Evolutionary conservation across 1,140 invertebrate genomes (phyloP).

Genomic region (Dendrolimus kikuchii): DNA sequence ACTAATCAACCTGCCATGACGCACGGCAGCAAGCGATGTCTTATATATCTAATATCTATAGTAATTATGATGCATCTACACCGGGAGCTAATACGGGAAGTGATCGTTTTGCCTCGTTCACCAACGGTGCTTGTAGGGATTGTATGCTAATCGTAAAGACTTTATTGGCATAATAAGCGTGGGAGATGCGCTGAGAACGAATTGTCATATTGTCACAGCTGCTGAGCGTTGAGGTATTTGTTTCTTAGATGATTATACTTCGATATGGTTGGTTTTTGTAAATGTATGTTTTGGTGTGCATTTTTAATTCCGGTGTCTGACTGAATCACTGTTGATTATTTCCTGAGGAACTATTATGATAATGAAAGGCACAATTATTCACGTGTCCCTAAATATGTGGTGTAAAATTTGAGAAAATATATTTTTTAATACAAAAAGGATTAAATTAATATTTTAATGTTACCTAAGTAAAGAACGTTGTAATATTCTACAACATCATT

Average conservation of each 20-base stretch:
- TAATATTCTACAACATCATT: too few relatives aligned
- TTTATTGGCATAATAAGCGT: slow-evolving; percentile 44
- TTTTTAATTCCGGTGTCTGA: neutral
- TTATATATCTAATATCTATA: neutral
- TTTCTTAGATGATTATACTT: slow-evolving; percentile 4
- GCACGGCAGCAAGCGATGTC: neutral
- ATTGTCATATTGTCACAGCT: slow-evolving; percentile 5
- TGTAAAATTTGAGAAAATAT: too few relatives aligned
- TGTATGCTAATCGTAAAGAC: slow-evolving; percentile 53
- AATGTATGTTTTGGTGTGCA: slow-evolving; percentile 1
- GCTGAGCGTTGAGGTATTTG: slow-evolving; percentile 9
- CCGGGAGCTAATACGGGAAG: slow-evolving; percentile 28
- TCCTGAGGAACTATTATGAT: too few relatives aligned
- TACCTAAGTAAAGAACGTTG: too few relatives aligned
- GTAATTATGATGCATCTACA: neutral
- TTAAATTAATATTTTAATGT: too few relatives aligned
- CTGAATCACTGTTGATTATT: neutral
- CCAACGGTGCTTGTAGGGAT: slow-evolving; percentile 32
- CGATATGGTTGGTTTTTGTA: too few relatives aligned
- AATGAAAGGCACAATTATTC: too few relatives aligned
- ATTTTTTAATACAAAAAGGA: too few relatives aligned
- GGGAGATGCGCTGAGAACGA: slow-evolving; percentile 27
- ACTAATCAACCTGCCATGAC: neutral
- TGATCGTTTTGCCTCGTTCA: slow-evolving; percentile 40
- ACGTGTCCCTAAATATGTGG: too few relatives aligned